Base-by-base conservation (phyloP, 2,113 vertebrate species). In the Scomber colias region DNA sequence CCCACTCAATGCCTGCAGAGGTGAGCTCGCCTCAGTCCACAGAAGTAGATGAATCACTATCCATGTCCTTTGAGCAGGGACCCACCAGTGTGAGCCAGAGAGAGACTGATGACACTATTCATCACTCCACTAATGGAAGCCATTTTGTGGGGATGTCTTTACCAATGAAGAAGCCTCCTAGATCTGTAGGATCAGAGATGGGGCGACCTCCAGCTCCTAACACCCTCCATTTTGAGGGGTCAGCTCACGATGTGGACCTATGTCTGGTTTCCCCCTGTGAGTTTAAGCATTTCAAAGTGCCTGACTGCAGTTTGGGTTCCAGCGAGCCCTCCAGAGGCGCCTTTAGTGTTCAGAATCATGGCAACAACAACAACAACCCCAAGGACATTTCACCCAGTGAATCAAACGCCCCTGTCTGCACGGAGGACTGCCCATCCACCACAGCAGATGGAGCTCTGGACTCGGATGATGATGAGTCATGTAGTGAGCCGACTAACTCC, bases 11-110 rank as follows among this genome's bases (percentile, higher is more conserved):
- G 90, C 97, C 97, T 0, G 98, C 98, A 0, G 97, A 99, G 87
- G 96, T 98, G 74, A 96, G 97, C n/a, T 99, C 98, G 0, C 98
- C 97, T 0, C 98, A 98, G 82, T 99, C 97, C 69, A 99, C 98
- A 0, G 98, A 99, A 87, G 97, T 99, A 44, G 97, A 99, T 0
- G 96, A 99, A 79, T 99, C 97, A 0, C 93, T 99, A 3, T 99
- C 97, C 0, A 96, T 97, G 65, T 99, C 98, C 55, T 97, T 98
- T 0, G 97, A 99, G 93, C 97, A 98, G 83, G 97, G 96, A 0
- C 92, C 95, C 0, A 93, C 95, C 0, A 84, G 93, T 40, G 93
- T 57, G 90, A 96, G 87, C 90, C 96, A 79, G 89, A 93, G 0
- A 80, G 95, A 94, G 67, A 57, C 94, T 67, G 87, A 96, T 54